Evolutionary conservation across 1,140 invertebrate species (phyloP).

Genomic region (Palaemon carinicauda): DNA sequence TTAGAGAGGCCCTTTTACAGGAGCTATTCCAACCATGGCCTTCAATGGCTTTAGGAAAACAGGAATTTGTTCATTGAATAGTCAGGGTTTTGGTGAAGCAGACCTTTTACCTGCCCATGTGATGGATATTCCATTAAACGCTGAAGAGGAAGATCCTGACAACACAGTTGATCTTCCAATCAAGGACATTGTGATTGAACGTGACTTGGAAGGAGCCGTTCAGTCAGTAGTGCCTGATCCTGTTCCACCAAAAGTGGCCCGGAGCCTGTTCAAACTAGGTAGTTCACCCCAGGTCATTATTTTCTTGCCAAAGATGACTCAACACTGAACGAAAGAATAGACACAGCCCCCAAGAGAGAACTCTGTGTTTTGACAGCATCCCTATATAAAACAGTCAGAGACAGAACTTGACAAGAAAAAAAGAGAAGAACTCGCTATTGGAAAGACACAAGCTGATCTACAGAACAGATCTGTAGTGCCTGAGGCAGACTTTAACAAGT

Average conservation of each 20-base stretch:
- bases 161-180: neutral
- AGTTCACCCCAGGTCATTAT: slow-evolving; percentile 27
- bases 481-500: no score
- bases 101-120: slow-evolving; percentile 20
- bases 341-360: neutral
- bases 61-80: slow-evolving; percentile 23
- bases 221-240: no score
- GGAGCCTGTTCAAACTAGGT: neutral
- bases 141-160: slow-evolving; percentile 17
- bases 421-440: no score
- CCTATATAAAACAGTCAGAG: no score
- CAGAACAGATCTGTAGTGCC: no score
- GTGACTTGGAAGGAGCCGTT: no score
- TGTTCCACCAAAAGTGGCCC: neutral
- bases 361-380: slow-evolving; percentile 22
- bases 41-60: slow-evolving; percentile 30
- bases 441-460: no score
- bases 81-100: neutral
- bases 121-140: neutral
- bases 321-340: slow-evolving; percentile 7
- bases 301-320: slow-evolving; percentile 13
- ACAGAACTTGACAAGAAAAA: no score
- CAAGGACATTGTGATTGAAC: slow-evolving; percentile 7
- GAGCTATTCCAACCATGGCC: no score
- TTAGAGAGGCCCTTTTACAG: no score